Evolutionary conservation across 1,140 invertebrate genomes (phyloP).

Genomic region (silkworm (Bombyx mori)): DNA sequence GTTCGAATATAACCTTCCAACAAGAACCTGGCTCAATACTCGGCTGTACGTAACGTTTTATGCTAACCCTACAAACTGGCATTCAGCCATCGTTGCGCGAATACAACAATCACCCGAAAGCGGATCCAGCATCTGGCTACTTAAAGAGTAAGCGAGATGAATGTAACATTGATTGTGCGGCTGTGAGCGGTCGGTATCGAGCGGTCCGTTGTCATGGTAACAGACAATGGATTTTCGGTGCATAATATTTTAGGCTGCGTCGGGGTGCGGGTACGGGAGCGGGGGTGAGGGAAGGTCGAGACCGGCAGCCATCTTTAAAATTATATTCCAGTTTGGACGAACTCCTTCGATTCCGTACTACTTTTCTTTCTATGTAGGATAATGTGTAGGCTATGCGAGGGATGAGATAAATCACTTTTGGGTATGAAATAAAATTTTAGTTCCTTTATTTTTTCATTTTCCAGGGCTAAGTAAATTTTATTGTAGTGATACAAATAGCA

Average conservation of each 20-base stretch:
- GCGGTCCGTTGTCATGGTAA: constrained; percentile 65
- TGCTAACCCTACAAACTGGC: constrained; percentile 61
- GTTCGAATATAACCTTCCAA: constrained; percentile 45
- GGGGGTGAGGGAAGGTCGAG: constrained; percentile 29
- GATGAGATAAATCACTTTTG: constrained; percentile 2
- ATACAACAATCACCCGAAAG: constrained; percentile 41
- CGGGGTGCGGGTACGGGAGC: constrained; percentile 34
- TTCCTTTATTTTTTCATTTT: background rate
- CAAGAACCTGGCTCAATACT: constrained; percentile 36
- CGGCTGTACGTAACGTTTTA: constrained; percentile 18
- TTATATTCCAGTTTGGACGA: constrained; percentile 63
- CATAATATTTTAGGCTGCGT: constrained; percentile 71
- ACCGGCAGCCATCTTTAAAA: constrained; percentile 69
- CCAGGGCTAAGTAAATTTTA: too few species aligned
- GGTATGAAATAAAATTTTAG: background rate
- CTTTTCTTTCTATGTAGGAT: constrained; percentile 24
- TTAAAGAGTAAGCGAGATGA: constrained; percentile 60
- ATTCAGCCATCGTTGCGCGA: constrained; percentile 49
- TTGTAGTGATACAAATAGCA: too few species aligned
- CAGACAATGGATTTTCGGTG: constrained; percentile 71
- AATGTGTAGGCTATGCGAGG: constrained; percentile 20
- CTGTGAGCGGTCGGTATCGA: constrained; percentile 54
- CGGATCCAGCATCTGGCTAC: constrained; percentile 48
- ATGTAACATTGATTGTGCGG: constrained; percentile 45
- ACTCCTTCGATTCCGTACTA: constrained; percentile 42